phyloP scores from a whole-genome alignment of 53 echinoderm and acorn worm species.

The Mesocentrotus franciscanus region DNA sequence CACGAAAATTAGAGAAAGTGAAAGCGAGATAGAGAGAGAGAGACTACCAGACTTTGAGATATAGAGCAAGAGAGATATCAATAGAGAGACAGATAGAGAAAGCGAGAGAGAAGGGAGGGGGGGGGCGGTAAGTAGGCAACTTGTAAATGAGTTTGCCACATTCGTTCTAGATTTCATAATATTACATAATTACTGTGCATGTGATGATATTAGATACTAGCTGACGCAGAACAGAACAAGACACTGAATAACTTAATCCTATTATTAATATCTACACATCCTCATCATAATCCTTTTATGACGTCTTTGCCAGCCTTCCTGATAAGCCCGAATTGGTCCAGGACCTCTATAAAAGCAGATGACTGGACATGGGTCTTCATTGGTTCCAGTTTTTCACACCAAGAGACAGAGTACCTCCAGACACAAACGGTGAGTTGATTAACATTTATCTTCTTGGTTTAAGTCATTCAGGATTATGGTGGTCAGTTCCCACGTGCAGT shows the following conservation, averaged over 20 bases:
- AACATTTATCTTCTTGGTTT: background rate
- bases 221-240: background rate
- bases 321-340: background rate
- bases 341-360: background rate
- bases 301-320: background rate
- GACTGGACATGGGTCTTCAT: background rate
- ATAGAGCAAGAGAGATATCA: no score
- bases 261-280: background rate
- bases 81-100: no score
- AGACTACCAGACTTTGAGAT: no score
- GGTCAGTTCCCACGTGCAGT: no score
- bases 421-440: background rate
- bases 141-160: no score
- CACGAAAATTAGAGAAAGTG: no score
- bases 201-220: background rate
- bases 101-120: no score
- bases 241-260: conserved; percentile 1
- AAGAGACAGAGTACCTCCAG: background rate
- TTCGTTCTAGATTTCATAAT: no score
- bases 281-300: background rate
- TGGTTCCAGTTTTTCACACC: conserved; percentile 15
- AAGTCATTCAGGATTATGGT: no score
- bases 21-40: no score
- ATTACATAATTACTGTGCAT: no score
- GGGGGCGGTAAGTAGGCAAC: no score